Percentiles rank a stretch among this genome's conserved stretches.
phyloP scores from a whole-genome alignment of 2,888 invertebrate genomes.

The Conchocele bisecta region DNA sequence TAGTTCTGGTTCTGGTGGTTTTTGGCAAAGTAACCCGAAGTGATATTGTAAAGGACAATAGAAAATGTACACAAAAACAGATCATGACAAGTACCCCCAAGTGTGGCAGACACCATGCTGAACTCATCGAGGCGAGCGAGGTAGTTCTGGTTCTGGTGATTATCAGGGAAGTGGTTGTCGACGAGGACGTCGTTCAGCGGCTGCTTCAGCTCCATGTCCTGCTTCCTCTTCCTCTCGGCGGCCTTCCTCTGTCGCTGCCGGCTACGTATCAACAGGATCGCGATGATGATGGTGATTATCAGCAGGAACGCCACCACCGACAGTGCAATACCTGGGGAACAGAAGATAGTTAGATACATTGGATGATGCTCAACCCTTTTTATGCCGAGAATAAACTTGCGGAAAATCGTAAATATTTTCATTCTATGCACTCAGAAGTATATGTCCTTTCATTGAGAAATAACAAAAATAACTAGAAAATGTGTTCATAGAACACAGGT shows the following conservation, averaged over 20 bases:
- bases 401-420: too few relatives aligned
- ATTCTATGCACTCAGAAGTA: too few relatives aligned
- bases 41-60: too few relatives aligned
- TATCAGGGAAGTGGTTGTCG: constrained; percentile 33
- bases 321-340: constrained; percentile 72
- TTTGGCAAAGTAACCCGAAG: too few relatives aligned
- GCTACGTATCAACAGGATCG: constrained; percentile 64
- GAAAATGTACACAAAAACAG: too few relatives aligned
- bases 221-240: constrained; percentile 60
- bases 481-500: too few relatives aligned
- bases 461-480: too few relatives aligned
- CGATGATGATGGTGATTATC: constrained; percentile 68
- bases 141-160: constrained; percentile 61
- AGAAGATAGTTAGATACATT: too few relatives aligned
- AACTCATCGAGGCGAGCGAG: constrained; percentile 77
- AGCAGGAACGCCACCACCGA: constrained; percentile 65
- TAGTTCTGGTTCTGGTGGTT: too few relatives aligned
- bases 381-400: too few relatives aligned
- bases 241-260: constrained; percentile 58
- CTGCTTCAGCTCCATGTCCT: constrained; percentile 65
- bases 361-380: too few relatives aligned
- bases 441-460: too few relatives aligned
- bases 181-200: constrained; percentile 58
- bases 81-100: constrained; percentile 74
- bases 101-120: constrained; percentile 74